Percentiles rank a stretch among this genome's conserved stretches.
phyloP scores from a whole-genome alignment of 2,888 invertebrate species.

The Tineola bisselliella region DNA sequence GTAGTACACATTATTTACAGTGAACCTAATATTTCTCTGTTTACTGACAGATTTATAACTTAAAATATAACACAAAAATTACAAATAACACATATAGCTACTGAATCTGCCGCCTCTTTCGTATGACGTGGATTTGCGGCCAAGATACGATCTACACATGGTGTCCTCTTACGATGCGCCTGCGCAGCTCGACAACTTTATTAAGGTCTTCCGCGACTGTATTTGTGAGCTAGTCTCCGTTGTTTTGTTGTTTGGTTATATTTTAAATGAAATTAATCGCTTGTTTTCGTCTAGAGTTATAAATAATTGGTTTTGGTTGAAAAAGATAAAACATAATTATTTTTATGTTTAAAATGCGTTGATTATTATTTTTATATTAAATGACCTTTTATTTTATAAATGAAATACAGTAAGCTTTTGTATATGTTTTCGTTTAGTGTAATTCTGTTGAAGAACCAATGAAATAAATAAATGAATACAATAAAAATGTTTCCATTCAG shows the following conservation, averaged over 20 bases:
- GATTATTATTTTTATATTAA: too few relatives aligned
- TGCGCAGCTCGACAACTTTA: constrained; percentile 3
- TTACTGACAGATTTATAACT: constrained; percentile 2
- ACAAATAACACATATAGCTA: not conserved
- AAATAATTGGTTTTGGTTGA: too few relatives aligned
- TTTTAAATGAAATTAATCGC: not conserved
- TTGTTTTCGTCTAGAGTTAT: too few relatives aligned
- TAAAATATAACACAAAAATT: not conserved
- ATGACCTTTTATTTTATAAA: too few relatives aligned
- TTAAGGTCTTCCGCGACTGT: not conserved
- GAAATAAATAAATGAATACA: too few relatives aligned
- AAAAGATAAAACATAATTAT: too few relatives aligned
- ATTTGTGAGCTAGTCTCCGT: not conserved
- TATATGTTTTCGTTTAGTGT: too few relatives aligned
- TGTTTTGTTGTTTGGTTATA: not conserved
- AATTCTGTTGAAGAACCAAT: too few relatives aligned
- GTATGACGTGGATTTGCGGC: not conserved
- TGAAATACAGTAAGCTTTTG: too few relatives aligned
- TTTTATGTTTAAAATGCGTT: too few relatives aligned
- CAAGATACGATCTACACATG: not conserved
- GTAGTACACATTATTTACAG: not conserved
- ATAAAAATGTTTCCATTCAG: too few relatives aligned
- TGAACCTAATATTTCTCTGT: not conserved
- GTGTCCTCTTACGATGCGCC: constrained; percentile 1
- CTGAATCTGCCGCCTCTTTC: not conserved